Evolutionary conservation across 2,797 vertebrate species (phyloP), one percentile per base, ranked within the genome.

Genomic region (Eptatretus atami): DNA sequence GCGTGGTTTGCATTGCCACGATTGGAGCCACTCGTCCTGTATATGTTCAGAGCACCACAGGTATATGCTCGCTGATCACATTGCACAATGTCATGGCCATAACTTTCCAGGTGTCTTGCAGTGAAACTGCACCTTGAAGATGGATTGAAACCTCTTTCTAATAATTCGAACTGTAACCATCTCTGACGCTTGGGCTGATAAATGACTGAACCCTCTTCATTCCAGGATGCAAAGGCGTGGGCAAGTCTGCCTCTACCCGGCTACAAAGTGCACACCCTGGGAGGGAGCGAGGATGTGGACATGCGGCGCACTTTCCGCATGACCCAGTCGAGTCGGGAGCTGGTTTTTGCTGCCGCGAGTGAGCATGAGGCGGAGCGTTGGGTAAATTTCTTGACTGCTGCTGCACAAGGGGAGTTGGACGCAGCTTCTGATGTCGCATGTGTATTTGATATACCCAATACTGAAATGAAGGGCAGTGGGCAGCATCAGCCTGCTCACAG

Each of bases 31-130:
- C 75, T 87, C 70, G 84, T 88, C 66, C 79, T 88, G 52, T 88
- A 88, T 69, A 72, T 88, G 72, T 88, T 86, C 1, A 83, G 83
- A 64, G 84, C 84, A 54, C 84, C 84, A 12, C 84, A 88, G 83
- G 84, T 88, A 65, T 44, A 6, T 15, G n/a, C 52, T 12, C 19
- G 13, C n/a, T 12, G 12, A 11, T 64, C 9, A 6, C 54, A 24
- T n/a, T 9, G 15, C 15, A 19, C 19, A 12, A 60, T 53, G 25
- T 53, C 24, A 6, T 53, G 13, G 6, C 52, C 65, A n/a, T 2
- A 12, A 64, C 11, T 53, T 63, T 52, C 2, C 44, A 15, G 63
- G 53, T 14, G 12, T 11, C 52, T n/a, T n/a, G 19, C 19, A 19
- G 19, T 19, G 19, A 13, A 13, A 13, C 19, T 54, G 15, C 9